Conservation (phyloP, 2,888 invertebrate genomes). For the Helicoverpa assulta region DNA sequence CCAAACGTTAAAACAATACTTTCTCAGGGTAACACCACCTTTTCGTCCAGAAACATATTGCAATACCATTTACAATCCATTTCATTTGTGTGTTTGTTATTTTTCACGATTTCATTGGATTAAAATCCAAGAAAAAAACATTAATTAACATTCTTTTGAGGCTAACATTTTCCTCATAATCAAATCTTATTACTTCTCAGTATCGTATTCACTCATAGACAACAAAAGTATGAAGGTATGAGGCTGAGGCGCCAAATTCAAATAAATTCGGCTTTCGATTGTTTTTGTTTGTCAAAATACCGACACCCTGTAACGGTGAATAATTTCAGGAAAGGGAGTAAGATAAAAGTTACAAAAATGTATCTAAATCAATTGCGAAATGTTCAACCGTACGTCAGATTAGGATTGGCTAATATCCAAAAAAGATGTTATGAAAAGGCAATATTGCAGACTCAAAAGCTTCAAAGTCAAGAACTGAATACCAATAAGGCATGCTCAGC, state of each 20-base stretch:
- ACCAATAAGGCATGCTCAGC: slow-evolving; percentile 17
- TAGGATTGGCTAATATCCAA: slow-evolving; percentile 59
- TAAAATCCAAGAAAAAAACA: too few relatives aligned
- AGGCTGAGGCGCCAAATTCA: slow-evolving; percentile 66
- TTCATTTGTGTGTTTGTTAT: too few relatives aligned
- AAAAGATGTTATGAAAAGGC: slow-evolving; percentile 63
- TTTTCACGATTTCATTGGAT: too few relatives aligned
- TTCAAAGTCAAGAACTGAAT: slow-evolving; percentile 58
- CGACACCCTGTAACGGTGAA: slow-evolving; percentile 28
- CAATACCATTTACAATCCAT: too few relatives aligned
- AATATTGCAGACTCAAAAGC: slow-evolving; percentile 66
- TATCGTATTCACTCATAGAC: slow-evolving; percentile 31
- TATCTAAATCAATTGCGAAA: slow-evolving; percentile 72
- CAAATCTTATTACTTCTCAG: neutral
- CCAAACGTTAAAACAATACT: too few relatives aligned
- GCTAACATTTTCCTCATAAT: neutral
- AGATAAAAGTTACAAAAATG: slow-evolving; percentile 61
- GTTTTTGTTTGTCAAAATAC: slow-evolving; percentile 54
- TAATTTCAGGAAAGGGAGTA: slow-evolving; percentile 47
- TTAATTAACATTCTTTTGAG: too few relatives aligned
- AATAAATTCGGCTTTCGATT: slow-evolving; percentile 70
- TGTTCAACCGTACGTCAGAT: slow-evolving; percentile 56
- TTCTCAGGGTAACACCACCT: too few relatives aligned
- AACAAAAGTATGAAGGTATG: slow-evolving; percentile 18
- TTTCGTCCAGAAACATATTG: too few relatives aligned